These are phyloP conservation scores for Papilio helenus DNA, from an alignment of 1,140 invertebrate genomes.

Conservation along the genomic window DNA sequence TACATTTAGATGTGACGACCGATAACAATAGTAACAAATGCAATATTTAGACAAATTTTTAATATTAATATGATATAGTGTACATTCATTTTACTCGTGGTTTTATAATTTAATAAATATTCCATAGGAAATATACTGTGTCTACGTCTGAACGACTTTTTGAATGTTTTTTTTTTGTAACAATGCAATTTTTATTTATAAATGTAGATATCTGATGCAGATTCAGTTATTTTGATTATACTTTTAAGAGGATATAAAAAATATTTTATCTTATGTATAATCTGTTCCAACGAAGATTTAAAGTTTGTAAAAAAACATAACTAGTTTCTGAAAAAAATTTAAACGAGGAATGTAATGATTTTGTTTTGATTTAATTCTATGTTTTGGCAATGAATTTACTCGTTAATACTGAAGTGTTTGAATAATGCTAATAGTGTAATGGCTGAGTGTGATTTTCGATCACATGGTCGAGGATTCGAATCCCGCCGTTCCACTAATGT, in stretches of 20 bases:
- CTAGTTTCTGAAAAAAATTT: neutral
- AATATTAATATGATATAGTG: slow-evolving; percentile 59
- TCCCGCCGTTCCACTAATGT: too few species aligned
- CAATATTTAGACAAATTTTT: slow-evolving; percentile 75
- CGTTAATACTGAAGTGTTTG: too few species aligned
- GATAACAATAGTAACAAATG: slow-evolving; percentile 75
- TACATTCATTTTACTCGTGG: slow-evolving; percentile 65
- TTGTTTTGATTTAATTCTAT: too few species aligned
- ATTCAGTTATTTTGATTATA: slow-evolving; percentile 56
- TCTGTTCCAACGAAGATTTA: neutral
- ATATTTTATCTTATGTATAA: neutral
- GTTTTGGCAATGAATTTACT: too few species aligned
- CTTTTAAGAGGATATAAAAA: slow-evolving; percentile 41
- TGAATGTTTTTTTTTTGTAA: slow-evolving; percentile 77
- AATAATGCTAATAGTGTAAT: too few species aligned
- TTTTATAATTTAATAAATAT: slow-evolving; percentile 61
- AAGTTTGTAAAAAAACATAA: too few species aligned
- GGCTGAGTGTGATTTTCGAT: too few species aligned
- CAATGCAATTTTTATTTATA: slow-evolving; percentile 68
- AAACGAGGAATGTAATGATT: too few species aligned
- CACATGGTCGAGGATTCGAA: too few species aligned
- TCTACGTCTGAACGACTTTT: slow-evolving; percentile 66
- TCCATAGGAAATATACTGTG: slow-evolving; percentile 60
- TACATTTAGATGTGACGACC: slow-evolving; percentile 75
- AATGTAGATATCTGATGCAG: slow-evolving; percentile 71